Evolutionary conservation across 2,888 invertebrate genomes (phyloP).

Genomic region (Linnaemya tessellans): DNA sequence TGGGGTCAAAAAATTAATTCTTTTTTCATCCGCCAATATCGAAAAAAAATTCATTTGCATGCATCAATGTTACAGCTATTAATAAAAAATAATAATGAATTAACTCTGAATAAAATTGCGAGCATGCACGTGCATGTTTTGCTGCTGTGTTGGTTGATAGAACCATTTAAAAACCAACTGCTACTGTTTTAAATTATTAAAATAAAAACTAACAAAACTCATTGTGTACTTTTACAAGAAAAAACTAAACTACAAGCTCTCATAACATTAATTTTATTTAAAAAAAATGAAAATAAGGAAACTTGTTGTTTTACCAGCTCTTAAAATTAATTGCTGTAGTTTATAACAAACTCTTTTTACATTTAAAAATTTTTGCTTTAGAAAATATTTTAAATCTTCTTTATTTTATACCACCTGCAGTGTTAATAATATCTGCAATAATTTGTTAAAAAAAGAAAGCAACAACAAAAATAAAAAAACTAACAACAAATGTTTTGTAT

Average conservation of each 20-base stretch:
- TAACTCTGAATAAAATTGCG: too few species aligned
- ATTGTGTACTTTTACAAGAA: background rate
- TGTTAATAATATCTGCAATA: conserved; percentile 65
- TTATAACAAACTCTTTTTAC: conserved; percentile 12
- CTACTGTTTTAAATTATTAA: background rate
- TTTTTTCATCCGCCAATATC: too few species aligned
- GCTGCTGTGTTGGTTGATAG: too few species aligned
- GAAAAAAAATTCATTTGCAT: too few species aligned
- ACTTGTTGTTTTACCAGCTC: conserved; percentile 6
- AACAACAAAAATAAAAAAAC: conserved; percentile 28
- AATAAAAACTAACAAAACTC: background rate
- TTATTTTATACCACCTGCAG: conserved; percentile 64
- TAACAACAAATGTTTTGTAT: conserved; percentile 51
- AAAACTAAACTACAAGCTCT: background rate
- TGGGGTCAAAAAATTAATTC: too few species aligned
- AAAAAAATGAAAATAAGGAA: background rate
- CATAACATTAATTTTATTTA: background rate
- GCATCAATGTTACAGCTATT: too few species aligned
- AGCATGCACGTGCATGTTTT: too few species aligned
- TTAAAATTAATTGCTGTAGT: conserved; percentile 35
- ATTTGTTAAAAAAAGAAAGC: conserved; percentile 55
- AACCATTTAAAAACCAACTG: too few species aligned
- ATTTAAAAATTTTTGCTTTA: background rate
- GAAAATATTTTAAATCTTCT: background rate
- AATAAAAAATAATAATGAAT: too few species aligned